phyloP scores from a whole-genome alignment of 2,113 vertebrate genomes.

The Zosterops borbonicus region DNA sequence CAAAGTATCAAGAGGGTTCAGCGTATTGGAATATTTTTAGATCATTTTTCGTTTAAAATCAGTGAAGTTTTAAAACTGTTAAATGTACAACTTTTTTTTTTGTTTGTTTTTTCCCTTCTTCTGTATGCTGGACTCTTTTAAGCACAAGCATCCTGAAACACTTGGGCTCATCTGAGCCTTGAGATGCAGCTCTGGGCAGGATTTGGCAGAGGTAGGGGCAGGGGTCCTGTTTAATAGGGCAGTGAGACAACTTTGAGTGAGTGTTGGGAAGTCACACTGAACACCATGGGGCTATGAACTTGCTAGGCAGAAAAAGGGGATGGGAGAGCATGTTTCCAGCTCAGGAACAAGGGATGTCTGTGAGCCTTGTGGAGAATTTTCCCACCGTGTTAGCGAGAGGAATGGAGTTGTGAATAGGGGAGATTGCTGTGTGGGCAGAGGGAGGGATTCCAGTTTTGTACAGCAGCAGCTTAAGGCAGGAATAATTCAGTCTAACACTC shows the following conservation, averaged over 20 bases:
- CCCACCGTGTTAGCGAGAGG: rapidly evolving
- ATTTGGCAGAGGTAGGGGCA: rapidly evolving
- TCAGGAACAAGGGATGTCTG: neutral
- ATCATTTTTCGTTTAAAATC: neutral
- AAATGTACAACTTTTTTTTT: no score
- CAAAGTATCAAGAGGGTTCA: neutral
- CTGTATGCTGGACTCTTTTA: neutral
- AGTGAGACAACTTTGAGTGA: neutral
- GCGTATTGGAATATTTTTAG: neutral
- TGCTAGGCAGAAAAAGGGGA: rapidly evolving
- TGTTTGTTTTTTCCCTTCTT: no score
- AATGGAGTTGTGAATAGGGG: neutral
- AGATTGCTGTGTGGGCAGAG: neutral
- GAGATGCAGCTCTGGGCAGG: neutral
- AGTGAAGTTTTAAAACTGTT: neutral
- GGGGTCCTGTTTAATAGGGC: neutral
- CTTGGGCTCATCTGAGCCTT: rapidly evolving
- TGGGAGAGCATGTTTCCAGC: neutral
- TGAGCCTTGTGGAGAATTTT: neutral
- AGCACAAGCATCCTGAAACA: neutral
- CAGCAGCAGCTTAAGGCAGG: neutral
- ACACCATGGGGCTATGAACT: neutral
- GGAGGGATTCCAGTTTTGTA: neutral
- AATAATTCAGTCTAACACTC: neutral
- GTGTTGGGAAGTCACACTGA: neutral